Percentiles rank a stretch among this genome's conserved stretches.
phyloP scores from a whole-genome alignment of 1,140 invertebrate species.

The Plectrocnemia conspersa region DNA sequence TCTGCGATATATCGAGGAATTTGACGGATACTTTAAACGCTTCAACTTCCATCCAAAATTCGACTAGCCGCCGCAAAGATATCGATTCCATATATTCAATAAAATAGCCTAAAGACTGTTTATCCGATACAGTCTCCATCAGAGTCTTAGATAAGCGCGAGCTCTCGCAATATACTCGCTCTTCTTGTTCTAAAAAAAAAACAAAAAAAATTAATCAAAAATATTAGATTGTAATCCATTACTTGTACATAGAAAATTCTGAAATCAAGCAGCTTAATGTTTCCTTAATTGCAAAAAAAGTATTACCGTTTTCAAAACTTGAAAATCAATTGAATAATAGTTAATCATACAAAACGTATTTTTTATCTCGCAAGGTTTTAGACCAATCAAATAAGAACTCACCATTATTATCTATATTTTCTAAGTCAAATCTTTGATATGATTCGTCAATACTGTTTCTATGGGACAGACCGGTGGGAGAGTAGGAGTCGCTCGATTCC shows the following conservation, averaged over 20 bases:
- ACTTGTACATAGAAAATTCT: too few species aligned
- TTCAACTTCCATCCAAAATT: constrained; percentile 48
- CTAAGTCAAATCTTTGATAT: not conserved
- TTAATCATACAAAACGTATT: too few species aligned
- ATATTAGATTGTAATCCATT: too few species aligned
- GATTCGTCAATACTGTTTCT: constrained; percentile 3
- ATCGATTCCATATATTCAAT: constrained; percentile 46
- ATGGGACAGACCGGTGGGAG: constrained; percentile 13
- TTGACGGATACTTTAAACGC: constrained; percentile 40
- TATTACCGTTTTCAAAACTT: too few species aligned
- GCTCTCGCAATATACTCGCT: too few species aligned
- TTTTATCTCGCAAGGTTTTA: too few species aligned
- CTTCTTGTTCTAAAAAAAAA: too few species aligned
- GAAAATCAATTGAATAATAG: too few species aligned
- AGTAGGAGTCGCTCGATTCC: constrained; percentile 21
- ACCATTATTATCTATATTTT: constrained; percentile 6
- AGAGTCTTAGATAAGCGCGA: constrained; percentile 46
- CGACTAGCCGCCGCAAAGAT: constrained; percentile 41
- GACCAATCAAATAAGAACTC: not conserved
- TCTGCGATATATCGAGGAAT: constrained; percentile 11
- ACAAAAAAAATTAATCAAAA: too few species aligned
- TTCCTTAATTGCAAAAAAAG: too few species aligned
- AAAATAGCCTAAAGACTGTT: constrained; percentile 46
- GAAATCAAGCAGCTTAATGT: too few species aligned
- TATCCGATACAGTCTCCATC: constrained; percentile 43